These are phyloP conservation scores for Muntiacus reevesi DNA, from an alignment of 2,113 vertebrate species.

Conservation along the genomic window DNA sequence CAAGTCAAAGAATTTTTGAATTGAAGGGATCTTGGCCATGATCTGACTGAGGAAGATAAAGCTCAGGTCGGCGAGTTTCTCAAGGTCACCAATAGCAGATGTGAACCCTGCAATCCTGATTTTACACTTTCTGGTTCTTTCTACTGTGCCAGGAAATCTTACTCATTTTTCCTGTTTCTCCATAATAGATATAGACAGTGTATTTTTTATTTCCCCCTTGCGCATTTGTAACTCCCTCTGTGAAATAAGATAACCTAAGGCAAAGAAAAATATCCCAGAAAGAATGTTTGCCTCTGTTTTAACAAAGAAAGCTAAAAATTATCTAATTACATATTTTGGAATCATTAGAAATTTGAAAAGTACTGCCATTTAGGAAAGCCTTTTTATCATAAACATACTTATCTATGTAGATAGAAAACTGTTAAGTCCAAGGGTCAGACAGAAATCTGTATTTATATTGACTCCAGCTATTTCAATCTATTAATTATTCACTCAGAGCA, in stretches of 20 bases:
- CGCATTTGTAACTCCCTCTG: not conserved
- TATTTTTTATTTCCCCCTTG: not conserved
- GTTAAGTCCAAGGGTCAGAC: not conserved
- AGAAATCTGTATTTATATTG: not conserved
- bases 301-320: not conserved
- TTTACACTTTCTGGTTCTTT: not conserved
- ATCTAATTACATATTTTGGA: not conserved
- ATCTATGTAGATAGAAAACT: not conserved
- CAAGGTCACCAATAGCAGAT: not conserved
- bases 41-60: not conserved
- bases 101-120: not conserved
- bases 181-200: not conserved
- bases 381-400: accelerated
- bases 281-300: not conserved
- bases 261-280: not conserved
- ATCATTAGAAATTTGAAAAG: not conserved
- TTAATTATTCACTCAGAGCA: not conserved
- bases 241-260: not conserved
- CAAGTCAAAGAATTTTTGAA: not conserved
- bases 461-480: not conserved
- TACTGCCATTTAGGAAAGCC: not conserved
- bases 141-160: not conserved
- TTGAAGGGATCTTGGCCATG: not conserved
- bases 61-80: not conserved
- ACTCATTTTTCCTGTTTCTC: not conserved